Evolutionary conservation across 2,888 invertebrate genomes (phyloP).

Genomic region (Argynnis bischoffii): DNA sequence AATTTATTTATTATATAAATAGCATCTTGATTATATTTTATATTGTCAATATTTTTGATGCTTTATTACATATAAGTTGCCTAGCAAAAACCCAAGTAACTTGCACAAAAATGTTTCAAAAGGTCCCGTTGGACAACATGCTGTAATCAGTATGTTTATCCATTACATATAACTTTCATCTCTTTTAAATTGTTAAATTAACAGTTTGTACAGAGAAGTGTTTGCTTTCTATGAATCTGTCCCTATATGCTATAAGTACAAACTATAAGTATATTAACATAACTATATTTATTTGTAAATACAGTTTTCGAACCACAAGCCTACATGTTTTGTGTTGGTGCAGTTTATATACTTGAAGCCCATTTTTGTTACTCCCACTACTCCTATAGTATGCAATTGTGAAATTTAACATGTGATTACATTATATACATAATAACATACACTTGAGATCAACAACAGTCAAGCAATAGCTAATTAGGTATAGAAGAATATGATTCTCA

Average conservation of each 20-base stretch:
- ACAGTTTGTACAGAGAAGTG: background rate
- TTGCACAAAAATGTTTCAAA: conserved; percentile 17
- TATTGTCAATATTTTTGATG: conserved; percentile 36
- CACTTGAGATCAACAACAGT: conserved; percentile 80
- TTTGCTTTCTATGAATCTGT: conserved; percentile 28
- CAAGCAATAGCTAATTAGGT: conserved; percentile 72
- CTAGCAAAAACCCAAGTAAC: conserved; percentile 13
- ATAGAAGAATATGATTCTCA: conserved; percentile 38
- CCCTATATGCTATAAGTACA: conserved; percentile 31
- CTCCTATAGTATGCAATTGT: conserved; percentile 64
- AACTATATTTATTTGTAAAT: conserved; percentile 66
- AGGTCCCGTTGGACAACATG: conserved; percentile 1
- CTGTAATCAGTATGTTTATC: background rate
- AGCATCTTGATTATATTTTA: conserved; percentile 18
- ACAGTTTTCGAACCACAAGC: conserved; percentile 71
- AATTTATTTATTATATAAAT: conserved; percentile 23
- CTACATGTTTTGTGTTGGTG: conserved; percentile 79
- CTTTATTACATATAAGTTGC: conserved; percentile 18
- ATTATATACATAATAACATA: conserved; percentile 79
- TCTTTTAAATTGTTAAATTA: background rate
- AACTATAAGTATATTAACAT: conserved; percentile 40
- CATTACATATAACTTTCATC: background rate
- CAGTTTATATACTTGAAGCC: conserved; percentile 74
- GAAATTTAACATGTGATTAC: conserved; percentile 80
- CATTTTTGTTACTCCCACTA: conserved; percentile 55